phyloP scores from a whole-genome alignment of 2,113 vertebrate species.

The Donacobius atricapilla region DNA sequence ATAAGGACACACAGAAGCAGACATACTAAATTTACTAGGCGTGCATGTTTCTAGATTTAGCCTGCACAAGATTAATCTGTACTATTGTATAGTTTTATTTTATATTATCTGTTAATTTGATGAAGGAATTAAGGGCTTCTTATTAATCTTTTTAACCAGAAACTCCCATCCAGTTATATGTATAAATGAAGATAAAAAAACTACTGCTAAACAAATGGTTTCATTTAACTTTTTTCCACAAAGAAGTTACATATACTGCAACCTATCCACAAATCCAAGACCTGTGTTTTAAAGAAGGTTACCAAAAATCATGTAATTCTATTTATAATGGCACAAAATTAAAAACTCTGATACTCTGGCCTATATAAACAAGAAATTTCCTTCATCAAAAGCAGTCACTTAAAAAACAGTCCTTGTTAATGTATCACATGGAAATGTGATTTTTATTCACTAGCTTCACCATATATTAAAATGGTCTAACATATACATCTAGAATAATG shows the following conservation, averaged over 20 bases:
- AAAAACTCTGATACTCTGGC: not conserved
- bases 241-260: not conserved
- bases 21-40: not conserved
- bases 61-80: not conserved
- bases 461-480: not conserved
- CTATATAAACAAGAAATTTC: not conserved
- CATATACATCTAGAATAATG: not conserved
- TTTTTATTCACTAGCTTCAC: not conserved
- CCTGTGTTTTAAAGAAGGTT: not conserved
- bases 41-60: not conserved
- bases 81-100: not conserved
- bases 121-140: not conserved
- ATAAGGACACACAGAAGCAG: not conserved
- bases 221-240: not conserved
- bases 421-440: not conserved
- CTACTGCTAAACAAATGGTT: not conserved
- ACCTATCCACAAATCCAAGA: not conserved
- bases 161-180: not conserved
- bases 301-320: not conserved
- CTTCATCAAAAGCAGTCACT: not conserved
- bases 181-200: not conserved
- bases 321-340: not conserved
- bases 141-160: not conserved
- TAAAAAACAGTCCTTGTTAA: not conserved
- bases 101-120: not conserved